Conservation (phyloP, 2,797 vertebrate genomes). For the Lophius americanus region DNA sequence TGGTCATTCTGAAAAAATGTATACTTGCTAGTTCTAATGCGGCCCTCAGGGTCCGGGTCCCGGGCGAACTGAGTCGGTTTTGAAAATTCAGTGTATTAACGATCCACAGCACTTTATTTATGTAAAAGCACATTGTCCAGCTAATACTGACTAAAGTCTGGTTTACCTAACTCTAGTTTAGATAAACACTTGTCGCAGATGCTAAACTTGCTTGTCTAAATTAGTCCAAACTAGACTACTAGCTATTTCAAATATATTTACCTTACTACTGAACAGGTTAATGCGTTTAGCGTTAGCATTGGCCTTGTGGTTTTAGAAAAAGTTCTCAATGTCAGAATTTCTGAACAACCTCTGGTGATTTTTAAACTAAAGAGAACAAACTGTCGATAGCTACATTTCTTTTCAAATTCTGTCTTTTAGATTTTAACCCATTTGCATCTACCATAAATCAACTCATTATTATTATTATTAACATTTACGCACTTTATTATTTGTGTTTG, state of each 20-base stretch:
- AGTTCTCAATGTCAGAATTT: neutral
- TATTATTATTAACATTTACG: neutral
- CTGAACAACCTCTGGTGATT: no score
- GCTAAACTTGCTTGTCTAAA: no score
- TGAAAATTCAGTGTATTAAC: neutral
- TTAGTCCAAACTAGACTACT: no score
- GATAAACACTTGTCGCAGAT: no score
- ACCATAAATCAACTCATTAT: neutral
- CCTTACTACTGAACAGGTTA: neutral
- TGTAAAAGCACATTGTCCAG: neutral
- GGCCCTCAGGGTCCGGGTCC: neutral
- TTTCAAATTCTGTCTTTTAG: neutral
- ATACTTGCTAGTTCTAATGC: no score
- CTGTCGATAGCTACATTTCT: neutral
- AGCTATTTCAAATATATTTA: no score
- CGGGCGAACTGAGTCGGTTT: neutral
- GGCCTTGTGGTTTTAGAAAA: neutral
- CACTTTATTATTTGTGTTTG: slow-evolving; percentile 10
- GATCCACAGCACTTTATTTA: slow-evolving; percentile 24
- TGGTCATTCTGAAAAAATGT: no score
- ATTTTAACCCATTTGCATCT: neutral
- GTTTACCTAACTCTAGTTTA: no score
- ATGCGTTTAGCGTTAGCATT: neutral
- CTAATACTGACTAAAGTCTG: neutral
- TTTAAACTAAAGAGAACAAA: no score